Evolutionary conservation across 1,140 invertebrate genomes (phyloP).

Genomic region (Portunus trituberculatus): DNA sequence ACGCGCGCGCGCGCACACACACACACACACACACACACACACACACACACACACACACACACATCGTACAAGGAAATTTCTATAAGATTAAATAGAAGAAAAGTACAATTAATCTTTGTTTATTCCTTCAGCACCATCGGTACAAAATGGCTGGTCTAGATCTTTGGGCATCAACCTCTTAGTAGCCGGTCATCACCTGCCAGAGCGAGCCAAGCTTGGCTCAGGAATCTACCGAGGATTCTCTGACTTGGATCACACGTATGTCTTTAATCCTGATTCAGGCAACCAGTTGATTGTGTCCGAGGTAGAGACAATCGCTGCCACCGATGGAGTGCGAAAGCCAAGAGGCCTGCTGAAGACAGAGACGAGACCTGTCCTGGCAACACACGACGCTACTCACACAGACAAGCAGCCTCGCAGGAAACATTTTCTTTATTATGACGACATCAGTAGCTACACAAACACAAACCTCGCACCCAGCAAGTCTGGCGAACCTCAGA

Average conservation of each 20-base stretch:
- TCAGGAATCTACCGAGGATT: constrained; percentile 83
- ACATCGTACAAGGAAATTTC: no score
- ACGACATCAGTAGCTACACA: constrained; percentile 66
- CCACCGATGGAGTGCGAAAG: neutral
- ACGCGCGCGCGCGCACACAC: no score
- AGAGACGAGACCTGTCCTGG: neutral
- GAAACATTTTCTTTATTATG: constrained; percentile 18
- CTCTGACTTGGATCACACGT: constrained; percentile 81
- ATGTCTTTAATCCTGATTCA: constrained; percentile 65
- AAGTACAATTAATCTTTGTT: no score
- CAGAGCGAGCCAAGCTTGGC: constrained; percentile 82
- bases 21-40: no score
- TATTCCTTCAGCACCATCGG: constrained; percentile 79
- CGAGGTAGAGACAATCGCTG: constrained; percentile 60
- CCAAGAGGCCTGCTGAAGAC: neutral
- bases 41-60: no score
- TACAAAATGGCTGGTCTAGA: constrained; percentile 83
- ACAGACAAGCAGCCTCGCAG: neutral
- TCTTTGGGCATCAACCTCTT: constrained; percentile 83
- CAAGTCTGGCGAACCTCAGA: constrained; percentile 23
- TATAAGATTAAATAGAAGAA: no score
- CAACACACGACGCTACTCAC: neutral
- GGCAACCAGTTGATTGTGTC: constrained; percentile 67
- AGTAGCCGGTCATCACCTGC: constrained; percentile 83
- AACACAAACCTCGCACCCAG: constrained; percentile 5